These are phyloP conservation scores for Megastigmus dorsalis DNA, from an alignment of 2,888 invertebrate genomes.

Conservation along the genomic window DNA sequence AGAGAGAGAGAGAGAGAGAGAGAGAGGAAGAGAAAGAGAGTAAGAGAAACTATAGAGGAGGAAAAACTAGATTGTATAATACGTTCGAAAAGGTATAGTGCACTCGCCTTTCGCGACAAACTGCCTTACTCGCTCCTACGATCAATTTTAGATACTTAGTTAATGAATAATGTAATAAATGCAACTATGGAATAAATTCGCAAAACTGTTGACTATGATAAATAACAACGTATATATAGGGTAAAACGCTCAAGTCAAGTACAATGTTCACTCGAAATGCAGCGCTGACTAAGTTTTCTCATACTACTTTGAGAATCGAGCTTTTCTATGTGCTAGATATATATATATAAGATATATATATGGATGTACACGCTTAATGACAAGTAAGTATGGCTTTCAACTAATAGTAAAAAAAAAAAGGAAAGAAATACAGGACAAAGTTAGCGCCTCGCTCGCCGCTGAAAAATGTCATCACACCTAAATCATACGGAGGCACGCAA, in stretches of 20 bases:
- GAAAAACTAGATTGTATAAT: conserved; percentile 16
- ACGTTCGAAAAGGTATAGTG: conserved; percentile 36
- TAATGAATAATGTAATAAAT: conserved; percentile 42
- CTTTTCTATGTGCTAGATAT: conserved; percentile 34
- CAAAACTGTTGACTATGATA: conserved; percentile 32
- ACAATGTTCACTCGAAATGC: conserved; percentile 22
- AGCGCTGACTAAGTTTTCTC: conserved; percentile 32
- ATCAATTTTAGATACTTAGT: conserved; percentile 43
- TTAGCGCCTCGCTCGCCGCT: conserved; percentile 15
- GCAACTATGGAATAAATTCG: conserved; percentile 36
- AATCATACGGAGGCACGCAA: conserved; percentile 13
- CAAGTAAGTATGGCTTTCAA: background rate
- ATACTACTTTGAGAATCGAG: conserved; percentile 24
- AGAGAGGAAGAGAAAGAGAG: background rate
- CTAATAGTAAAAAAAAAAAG: conserved; percentile 18
- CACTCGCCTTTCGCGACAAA: conserved; percentile 51
- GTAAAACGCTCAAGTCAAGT: conserved; percentile 28
- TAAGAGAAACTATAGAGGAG: conserved; percentile 8
- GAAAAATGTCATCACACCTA: conserved; percentile 36
- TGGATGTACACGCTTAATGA: conserved; percentile 4
- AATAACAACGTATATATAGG: conserved; percentile 26
- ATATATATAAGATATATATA: conserved; percentile 8
- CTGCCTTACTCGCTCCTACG: conserved; percentile 49
- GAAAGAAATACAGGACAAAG: conserved; percentile 25
- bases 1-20: background rate